Base-by-base conservation (phyloP, 2,113 vertebrate species). In the Cairina moschata region DNA sequence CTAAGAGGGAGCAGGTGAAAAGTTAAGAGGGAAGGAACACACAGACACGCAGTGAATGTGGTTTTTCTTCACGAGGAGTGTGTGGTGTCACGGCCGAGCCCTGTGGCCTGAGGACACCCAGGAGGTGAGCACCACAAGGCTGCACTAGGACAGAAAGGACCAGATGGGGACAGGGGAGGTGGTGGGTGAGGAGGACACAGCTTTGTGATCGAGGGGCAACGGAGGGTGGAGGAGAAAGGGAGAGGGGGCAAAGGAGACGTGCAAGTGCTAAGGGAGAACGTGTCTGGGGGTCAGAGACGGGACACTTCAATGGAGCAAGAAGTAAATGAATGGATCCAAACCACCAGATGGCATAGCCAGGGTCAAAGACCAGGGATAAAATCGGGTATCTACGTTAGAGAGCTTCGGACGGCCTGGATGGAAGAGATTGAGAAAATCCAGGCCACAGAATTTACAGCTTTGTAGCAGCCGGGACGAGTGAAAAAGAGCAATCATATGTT, bases 1-100 rank as follows among this genome's bases (percentile, higher is more conserved):
- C 83, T 95, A 93, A 87, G 83, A 95, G 58, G 82, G 89, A 97
- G 84, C 92, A 89, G 89, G 94, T 91, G 88, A 92, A 71, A 94
- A 88, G 82, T 65, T 80, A 96, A 69, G 44, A n/a, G 36, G 62
- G 73, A 32, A 93, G 31, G 29, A 83, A 77, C 28, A 71, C 66
- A 75, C 16, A n/a, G 85, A 95, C 38, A 80, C 0, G 4, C 42
- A 69, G 52, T 5, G 13, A 5, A 26, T 34, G 77, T 44, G 80
- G 9, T 44, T 82, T 75, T 89, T 29, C 83, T 91, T 87, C 22
- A 65, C 0, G 3, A 73, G 58, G 26, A 21, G 9, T 13, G n/a
- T 44, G 86, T 2, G 26, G 58, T 6, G 38, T 54, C 77, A 58
- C 0, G 0, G 77, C 40, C 83, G 75, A n/a, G 3, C 20, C 46